Evolutionary conservation across 1,140 invertebrate species (phyloP).

Genomic region (Thaumatotibia leucotreta): DNA sequence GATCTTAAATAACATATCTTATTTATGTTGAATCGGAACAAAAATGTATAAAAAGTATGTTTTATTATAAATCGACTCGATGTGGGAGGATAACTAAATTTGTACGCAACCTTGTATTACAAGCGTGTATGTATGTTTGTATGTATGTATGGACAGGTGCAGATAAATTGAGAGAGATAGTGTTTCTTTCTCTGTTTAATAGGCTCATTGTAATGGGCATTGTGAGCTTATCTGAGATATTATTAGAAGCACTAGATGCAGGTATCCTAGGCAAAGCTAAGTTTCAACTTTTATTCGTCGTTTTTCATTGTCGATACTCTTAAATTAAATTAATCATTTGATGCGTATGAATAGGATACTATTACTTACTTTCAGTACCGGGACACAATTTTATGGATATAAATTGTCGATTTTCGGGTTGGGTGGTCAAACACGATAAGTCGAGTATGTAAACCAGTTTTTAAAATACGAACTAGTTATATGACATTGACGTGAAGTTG

Average conservation of each 20-base stretch:
- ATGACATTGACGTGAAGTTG: too few relatives aligned
- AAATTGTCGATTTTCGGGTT: too few relatives aligned
- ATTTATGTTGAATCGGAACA: conserved; percentile 74
- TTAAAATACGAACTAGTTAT: too few relatives aligned
- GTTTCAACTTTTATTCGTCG: too few relatives aligned
- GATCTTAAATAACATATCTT: conserved; percentile 76
- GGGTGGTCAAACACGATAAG: too few relatives aligned
- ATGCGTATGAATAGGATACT: too few relatives aligned
- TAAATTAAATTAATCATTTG: too few relatives aligned
- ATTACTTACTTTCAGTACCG: too few relatives aligned
- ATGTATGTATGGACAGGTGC: conserved; percentile 31
- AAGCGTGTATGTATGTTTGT: conserved; percentile 36
- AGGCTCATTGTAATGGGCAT: conserved; percentile 32
- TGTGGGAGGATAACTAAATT: conserved; percentile 72
- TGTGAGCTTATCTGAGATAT: conserved; percentile 21
- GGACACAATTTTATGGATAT: too few relatives aligned
- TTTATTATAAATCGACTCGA: conserved; percentile 68
- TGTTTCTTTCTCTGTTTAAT: conserved; percentile 45
- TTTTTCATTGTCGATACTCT: too few relatives aligned
- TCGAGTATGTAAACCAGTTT: too few relatives aligned
- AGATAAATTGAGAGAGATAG: conserved; percentile 61
- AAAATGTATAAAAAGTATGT: conserved; percentile 69
- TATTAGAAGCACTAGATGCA: conserved; percentile 9
- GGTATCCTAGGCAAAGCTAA: too few relatives aligned
- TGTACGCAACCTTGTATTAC: conserved; percentile 61